phyloP scores from a whole-genome alignment of 2,888 invertebrate genomes.

The Pyrgus malvae region DNA sequence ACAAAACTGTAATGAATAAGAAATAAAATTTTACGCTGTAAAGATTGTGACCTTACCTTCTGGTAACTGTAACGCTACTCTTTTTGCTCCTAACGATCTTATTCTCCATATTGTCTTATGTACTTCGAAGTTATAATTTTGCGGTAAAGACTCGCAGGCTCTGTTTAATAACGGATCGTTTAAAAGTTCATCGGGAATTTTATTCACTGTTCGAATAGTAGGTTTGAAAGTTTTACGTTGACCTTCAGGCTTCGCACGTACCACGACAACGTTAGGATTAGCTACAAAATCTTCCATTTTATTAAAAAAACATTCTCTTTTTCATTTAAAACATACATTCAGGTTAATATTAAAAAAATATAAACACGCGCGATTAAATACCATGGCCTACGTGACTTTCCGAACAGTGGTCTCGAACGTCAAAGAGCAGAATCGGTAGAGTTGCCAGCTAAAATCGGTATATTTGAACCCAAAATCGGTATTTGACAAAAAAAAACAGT shows the following conservation, averaged over 20 bases:
- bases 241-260: conserved; percentile 87
- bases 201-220: conserved; percentile 85
- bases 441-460: no score
- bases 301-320: conserved; percentile 18
- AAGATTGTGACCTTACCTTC: conserved; percentile 83
- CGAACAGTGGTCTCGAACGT: no score
- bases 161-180: conserved; percentile 87
- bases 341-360: conserved; percentile 45
- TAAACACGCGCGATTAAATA: conserved; percentile 53
- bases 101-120: conserved; percentile 99
- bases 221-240: conserved; percentile 90
- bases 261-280: conserved; percentile 81
- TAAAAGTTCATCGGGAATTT: conserved; percentile 90
- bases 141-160: conserved; percentile 89
- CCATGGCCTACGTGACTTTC: conserved; percentile 77
- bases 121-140: conserved; percentile 99
- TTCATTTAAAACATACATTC: conserved; percentile 7
- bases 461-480: no score
- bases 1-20: no score
- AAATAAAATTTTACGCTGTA: no score
- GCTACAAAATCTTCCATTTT: conserved; percentile 61
- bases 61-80: conserved; percentile 98
- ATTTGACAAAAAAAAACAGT: no score
- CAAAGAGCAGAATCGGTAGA: no score
- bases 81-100: conserved; percentile 89